Conservation (phyloP, 2,113 vertebrate species). For the Chitala chitala region DNA sequence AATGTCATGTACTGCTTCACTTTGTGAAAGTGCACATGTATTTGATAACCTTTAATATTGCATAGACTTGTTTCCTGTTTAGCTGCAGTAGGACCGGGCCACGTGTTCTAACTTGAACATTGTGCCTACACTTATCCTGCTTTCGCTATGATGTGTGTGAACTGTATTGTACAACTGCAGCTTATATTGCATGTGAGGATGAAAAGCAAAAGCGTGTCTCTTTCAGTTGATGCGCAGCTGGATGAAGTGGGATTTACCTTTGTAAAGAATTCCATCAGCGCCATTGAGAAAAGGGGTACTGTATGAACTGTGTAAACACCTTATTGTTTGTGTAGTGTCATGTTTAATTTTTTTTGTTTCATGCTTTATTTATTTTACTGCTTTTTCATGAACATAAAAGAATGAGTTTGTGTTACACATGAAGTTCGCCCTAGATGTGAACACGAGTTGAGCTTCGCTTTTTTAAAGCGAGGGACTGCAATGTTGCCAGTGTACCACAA, state of each 20-base stretch:
- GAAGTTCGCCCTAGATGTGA: neutral
- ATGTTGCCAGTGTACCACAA: conserved; percentile 34
- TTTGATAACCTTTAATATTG: too few relatives aligned
- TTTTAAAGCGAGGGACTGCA: conserved; percentile 14
- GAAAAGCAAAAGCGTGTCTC: neutral
- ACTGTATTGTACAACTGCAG: neutral
- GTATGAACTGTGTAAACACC: neutral
- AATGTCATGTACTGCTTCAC: too few relatives aligned
- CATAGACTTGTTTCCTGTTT: too few relatives aligned
- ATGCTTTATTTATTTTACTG: neutral
- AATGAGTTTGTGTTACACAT: neutral
- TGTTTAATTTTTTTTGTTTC: neutral
- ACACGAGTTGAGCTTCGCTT: too few relatives aligned
- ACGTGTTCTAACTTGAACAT: too few relatives aligned
- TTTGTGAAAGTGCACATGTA: too few relatives aligned
- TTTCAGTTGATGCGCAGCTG: conserved; percentile 75
- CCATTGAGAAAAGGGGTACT: conserved; percentile 88
- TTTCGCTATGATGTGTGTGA: neutral
- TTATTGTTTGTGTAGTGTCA: too few relatives aligned
- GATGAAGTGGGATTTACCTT: conserved; percentile 80
- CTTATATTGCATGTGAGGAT: too few relatives aligned
- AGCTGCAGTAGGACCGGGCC: too few relatives aligned
- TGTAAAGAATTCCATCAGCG: conserved; percentile 85
- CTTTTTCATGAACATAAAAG: too few relatives aligned
- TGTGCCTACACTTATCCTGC: neutral